Conservation (phyloP, 2,888 invertebrate genomes). For the Gymnosoma rotundatum region DNA sequence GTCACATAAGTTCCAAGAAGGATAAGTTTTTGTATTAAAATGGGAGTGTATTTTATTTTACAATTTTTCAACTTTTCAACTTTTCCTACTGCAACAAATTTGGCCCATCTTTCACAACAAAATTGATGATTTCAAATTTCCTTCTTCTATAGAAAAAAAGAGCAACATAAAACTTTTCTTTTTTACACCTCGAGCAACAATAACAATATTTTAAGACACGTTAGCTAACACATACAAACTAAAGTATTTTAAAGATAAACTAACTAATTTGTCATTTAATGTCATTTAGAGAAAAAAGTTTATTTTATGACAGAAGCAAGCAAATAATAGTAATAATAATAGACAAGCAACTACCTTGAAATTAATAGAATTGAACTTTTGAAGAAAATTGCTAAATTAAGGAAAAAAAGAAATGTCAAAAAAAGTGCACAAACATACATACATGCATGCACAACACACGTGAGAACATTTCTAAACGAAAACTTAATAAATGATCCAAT, state of each 20-base stretch:
- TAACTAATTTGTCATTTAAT: constrained; percentile 62
- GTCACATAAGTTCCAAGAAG: background rate
- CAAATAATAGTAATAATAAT: background rate
- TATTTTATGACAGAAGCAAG: background rate
- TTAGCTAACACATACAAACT: background rate
- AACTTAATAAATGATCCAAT: constrained; percentile 24
- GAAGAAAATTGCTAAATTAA: constrained; percentile 35
- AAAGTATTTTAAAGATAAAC: constrained; percentile 56
- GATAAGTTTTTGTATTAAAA: constrained; percentile 21
- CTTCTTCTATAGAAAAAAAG: constrained; percentile 8
- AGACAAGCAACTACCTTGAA: constrained; percentile 46
- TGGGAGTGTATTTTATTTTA: constrained; percentile 1
- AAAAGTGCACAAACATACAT: background rate
- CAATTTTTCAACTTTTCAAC: constrained; percentile 6
- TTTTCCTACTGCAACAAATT: constrained; percentile 39
- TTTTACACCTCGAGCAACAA: constrained; percentile 50
- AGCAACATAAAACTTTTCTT: constrained; percentile 58
- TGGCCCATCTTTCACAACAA: constrained; percentile 63
- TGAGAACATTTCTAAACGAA: background rate
- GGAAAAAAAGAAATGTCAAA: background rate
- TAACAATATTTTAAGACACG: constrained; percentile 23
- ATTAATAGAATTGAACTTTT: constrained; percentile 59
- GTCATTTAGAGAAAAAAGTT: constrained; percentile 47
- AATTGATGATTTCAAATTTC: constrained; percentile 67
- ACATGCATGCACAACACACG: too few relatives aligned